Percentiles rank a stretch among this genome's conserved stretches.
Evolutionary conservation across 2,888 invertebrate genomes (phyloP).

Genomic region (Hirtodrosophila alboralis): DNA sequence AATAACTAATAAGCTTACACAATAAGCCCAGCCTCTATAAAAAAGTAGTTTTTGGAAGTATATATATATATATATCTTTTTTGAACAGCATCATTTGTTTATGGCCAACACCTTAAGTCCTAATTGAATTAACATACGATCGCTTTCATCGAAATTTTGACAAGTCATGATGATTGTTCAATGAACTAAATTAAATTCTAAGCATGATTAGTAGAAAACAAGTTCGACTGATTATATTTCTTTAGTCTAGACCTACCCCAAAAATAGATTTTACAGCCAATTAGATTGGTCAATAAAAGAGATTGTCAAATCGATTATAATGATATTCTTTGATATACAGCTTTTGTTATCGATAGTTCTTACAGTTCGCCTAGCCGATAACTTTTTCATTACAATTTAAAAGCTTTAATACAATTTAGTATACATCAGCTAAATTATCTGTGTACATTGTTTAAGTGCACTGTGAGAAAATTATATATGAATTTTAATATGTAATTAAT

Average conservation of each 20-base stretch:
- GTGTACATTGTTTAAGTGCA: too few species aligned
- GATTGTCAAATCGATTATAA: too few species aligned
- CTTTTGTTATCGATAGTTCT: too few species aligned
- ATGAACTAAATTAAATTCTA: slow-evolving; percentile 13
- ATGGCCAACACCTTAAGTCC: slow-evolving; percentile 12
- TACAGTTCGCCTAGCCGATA: too few species aligned
- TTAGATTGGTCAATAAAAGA: slow-evolving; percentile 6
- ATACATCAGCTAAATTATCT: too few species aligned
- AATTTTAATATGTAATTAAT: too few species aligned
- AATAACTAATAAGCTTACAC: slow-evolving; percentile 35
- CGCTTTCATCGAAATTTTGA: slow-evolving; percentile 8
- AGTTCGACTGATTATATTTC: background rate
- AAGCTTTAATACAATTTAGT: too few species aligned
- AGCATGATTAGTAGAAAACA: slow-evolving; percentile 17
- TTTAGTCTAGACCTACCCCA: slow-evolving; percentile 55
- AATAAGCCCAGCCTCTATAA: slow-evolving; percentile 34
- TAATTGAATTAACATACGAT: background rate
- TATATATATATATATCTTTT: slow-evolving; percentile 1
- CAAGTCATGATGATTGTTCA: slow-evolving; percentile 47
- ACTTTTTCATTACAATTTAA: too few species aligned
- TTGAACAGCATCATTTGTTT: slow-evolving; percentile 8
- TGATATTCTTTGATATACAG: too few species aligned
- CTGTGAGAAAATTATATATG: too few species aligned
- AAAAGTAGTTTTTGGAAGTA: too few species aligned
- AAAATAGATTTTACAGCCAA: slow-evolving; percentile 31